Percentiles rank a stretch among this genome's conserved stretches.
These are phyloP conservation scores for Sebastes minor DNA, from an alignment of 2,797 vertebrate species.

Conservation along the genomic window DNA sequence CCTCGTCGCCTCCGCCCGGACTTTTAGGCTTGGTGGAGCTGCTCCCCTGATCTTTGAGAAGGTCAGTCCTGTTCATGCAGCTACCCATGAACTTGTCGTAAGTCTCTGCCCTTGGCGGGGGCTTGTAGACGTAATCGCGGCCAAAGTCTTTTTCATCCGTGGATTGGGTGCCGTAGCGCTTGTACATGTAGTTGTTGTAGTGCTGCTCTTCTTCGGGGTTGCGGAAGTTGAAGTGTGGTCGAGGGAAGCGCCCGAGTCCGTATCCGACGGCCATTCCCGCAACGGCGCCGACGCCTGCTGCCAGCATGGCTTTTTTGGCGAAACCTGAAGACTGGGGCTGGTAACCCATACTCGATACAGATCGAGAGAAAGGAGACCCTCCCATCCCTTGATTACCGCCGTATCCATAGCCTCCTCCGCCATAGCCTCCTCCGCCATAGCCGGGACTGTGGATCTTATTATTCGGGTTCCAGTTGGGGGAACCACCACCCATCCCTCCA, in stretches of 20 bases:
- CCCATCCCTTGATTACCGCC: conserved; percentile 56
- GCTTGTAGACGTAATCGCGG: conserved; percentile 73
- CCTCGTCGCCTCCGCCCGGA: not conserved
- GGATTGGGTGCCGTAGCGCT: conserved; percentile 68
- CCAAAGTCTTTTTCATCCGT: conserved; percentile 75
- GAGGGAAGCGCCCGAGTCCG: conserved; percentile 82
- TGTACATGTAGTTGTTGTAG: conserved; percentile 85
- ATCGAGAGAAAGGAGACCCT: conserved; percentile 80
- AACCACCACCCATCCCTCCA: conserved; percentile 55
- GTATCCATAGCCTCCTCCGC: conserved; percentile 71
- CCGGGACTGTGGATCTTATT: conserved; percentile 82
- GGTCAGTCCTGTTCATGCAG: conserved; percentile 74
- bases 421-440: conserved; percentile 72
- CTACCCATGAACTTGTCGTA: conserved; percentile 77
- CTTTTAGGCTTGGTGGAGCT: not conserved
- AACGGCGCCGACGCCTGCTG: conserved; percentile 81
- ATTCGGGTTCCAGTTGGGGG: conserved; percentile 82
- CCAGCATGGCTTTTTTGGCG: conserved; percentile 82
- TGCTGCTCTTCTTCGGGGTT: conserved; percentile 76
- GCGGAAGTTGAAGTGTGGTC: conserved; percentile 78
- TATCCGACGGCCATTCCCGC: conserved; percentile 84
- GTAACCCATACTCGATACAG: conserved; percentile 76
- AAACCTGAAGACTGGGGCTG: conserved; percentile 76
- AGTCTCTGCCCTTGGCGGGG: conserved; percentile 61
- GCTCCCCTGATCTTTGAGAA: conserved; percentile 48